phyloP scores from a whole-genome alignment of 2,797 vertebrate genomes.

The Sebastes trivittatus region DNA sequence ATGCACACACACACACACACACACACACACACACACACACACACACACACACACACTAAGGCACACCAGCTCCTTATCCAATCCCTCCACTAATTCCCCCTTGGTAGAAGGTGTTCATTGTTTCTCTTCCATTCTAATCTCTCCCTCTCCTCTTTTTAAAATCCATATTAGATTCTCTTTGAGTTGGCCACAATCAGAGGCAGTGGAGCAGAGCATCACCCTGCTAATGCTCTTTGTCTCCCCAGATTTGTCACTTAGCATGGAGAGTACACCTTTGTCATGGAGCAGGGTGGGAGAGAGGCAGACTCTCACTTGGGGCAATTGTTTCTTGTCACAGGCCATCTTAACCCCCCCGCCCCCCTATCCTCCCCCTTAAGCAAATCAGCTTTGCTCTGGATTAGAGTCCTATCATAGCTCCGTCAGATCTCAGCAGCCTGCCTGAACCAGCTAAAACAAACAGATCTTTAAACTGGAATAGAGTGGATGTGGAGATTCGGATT shows the following conservation, averaged over 20 bases:
- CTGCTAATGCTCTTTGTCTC: constrained; percentile 83
- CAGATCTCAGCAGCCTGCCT: constrained; percentile 67
- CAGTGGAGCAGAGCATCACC: constrained; percentile 79
- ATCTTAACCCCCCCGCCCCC: constrained; percentile 54
- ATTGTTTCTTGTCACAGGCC: constrained; percentile 80
- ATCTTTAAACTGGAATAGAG: constrained; percentile 56
- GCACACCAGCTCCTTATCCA: constrained; percentile 74
- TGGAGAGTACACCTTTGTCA: constrained; percentile 82
- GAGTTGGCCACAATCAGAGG: constrained; percentile 78
- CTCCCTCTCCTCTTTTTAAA: constrained; percentile 72
- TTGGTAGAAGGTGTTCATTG: constrained; percentile 83
- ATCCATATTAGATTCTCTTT: constrained; percentile 83
- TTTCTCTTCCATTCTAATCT: constrained; percentile 82
- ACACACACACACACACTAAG: constrained; percentile 37
- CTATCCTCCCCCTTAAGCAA: constrained; percentile 60
- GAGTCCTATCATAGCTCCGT: constrained; percentile 72
- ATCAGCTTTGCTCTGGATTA: constrained; percentile 82
- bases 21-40: constrained; percentile 34
- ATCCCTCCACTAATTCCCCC: constrained; percentile 81
- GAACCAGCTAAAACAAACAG: constrained; percentile 74
- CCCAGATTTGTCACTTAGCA: constrained; percentile 82
- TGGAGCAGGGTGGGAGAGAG: constrained; percentile 74
- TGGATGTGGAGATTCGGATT: constrained; percentile 21
- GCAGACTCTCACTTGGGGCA: constrained; percentile 75
- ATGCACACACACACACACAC: constrained; percentile 8